Evolutionary conservation across 2,113 vertebrate genomes (phyloP), one percentile per base, ranked within the genome.

Genomic region (Halichoeres trimaculatus): DNA sequence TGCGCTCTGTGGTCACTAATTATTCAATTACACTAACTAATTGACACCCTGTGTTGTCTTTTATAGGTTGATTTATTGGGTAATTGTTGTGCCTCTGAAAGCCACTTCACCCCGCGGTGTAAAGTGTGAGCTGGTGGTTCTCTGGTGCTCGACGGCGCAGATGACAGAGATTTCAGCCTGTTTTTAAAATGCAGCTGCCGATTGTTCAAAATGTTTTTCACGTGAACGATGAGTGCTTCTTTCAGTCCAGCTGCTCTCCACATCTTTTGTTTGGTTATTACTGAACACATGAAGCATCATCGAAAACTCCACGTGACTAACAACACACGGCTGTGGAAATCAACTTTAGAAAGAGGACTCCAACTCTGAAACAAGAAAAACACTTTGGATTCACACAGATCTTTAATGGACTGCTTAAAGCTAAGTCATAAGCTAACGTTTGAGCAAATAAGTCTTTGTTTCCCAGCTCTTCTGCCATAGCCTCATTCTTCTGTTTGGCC

Each of bases 1-100:
- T 91, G 92, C 93, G 92, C 92, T 93, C 93, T 93, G 93, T 94
- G 95, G 94, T 93, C 95, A 94, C 94, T 95, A 96, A 98, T 97
- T 96, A 96, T 97, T 97, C 95, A 96, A 96, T 97, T 96, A 97
- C 77, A 94, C 95, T 95, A 94, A 63, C 78, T 88, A 90, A 91
- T 85, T 93, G 95, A 96, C 95, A 94, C 94, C 93, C 93, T 92
- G 92, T 92, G 93, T 95, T 95, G 94, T 95, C 93, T 96, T 96
- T 95, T 96, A 96, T 95, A 94, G 94, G 94, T 92, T 94, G 93
- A 95, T 96, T 96, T 90, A 89, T 87, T 74, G 94, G 94, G 94
- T 95, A 95, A 96, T 96, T 95, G 94, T 92, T 91, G 92, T 89
- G 93, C 93, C 90, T 93, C 93, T 94, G 95, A 96, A 87, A 94